Base-by-base conservation (phyloP, 1,140 invertebrate species). In the Watersipora subatra region DNA sequence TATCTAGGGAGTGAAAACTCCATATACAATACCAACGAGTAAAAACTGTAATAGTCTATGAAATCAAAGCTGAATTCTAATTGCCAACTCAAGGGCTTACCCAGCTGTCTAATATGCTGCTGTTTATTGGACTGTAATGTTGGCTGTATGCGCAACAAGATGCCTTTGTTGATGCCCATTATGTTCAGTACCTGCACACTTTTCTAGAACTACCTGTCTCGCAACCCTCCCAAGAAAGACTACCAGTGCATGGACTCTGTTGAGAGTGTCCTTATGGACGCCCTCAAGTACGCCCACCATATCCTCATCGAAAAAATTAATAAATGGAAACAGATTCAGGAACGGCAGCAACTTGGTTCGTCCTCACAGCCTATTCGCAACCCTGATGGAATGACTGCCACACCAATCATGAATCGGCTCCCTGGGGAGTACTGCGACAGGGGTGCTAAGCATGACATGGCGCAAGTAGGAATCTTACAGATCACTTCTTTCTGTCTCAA, bases 241-340 rank as follows among this genome's bases (percentile, higher is more conserved):
- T 74, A 76, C 67, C 75, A 78, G 66, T 71, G 68, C 57, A 76
- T 76, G 64, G 70, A 72, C 57, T 71, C 76, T 7, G 75, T 78
- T 25, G 72, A 78, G 57, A 75, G 74, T 71, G 76, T 78, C 22
- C 70, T 79, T 15, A 77, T 76, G 76, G 78, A 79, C 71, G 76
- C 76, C 25, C 67, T 78, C 15, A 71, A 73, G 57, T 75, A 74
- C 66, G 77, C 77, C 62, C 78, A 79, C 64, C 70, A 71, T 61
- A 74, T 73, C 57, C 68, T 79, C 30, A 78, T 79, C 64, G 76
- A 76, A 77, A 66, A 76, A 76, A 67, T 59, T 12, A n/a, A n/a
- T n/a, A n/a, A n/a, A n/a, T n/a, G n/a, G n/a, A 24, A 22, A 28
- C 58, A 59, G 58, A 59, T 12, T 7, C 7, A 28, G 58, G 22